Evolutionary conservation across 2,113 vertebrate genomes (phyloP).

Genomic region (Atlantisia rogersi): DNA sequence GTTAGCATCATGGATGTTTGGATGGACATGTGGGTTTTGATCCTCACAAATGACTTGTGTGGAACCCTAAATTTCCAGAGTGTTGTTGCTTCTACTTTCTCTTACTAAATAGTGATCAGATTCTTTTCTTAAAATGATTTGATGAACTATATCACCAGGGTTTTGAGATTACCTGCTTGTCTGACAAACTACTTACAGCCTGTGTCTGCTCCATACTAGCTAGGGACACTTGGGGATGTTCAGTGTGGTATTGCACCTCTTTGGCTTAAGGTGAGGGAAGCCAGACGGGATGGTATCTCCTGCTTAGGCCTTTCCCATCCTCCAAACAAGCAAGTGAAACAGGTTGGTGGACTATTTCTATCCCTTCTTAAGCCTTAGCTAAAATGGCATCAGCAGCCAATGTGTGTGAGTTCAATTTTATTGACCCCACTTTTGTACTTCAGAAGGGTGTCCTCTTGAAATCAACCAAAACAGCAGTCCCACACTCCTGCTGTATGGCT

Average conservation of each 20-base stretch:
- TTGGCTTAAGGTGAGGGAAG: not conserved
- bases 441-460: not conserved
- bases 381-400: not conserved
- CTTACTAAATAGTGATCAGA: not conserved
- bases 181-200: not conserved
- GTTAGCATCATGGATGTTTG: not conserved
- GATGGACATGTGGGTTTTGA: not conserved
- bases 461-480: not conserved
- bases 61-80: not conserved
- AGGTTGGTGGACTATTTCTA: not conserved
- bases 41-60: not conserved
- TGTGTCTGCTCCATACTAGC: not conserved
- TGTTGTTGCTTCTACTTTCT: not conserved
- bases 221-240: not conserved
- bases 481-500: fast-evolving
- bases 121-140: not conserved
- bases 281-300: not conserved
- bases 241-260: not conserved
- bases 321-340: not conserved
- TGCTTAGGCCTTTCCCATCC: not conserved
- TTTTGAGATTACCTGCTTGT: not conserved
- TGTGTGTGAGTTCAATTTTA: not conserved
- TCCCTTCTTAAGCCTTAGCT: not conserved
- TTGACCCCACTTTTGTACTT: not conserved
- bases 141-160: not conserved